Percentiles rank a stretch among this genome's conserved stretches.
phyloP scores from a whole-genome alignment of 2,797 vertebrate species.

The Tolypeutes matacus region DNA sequence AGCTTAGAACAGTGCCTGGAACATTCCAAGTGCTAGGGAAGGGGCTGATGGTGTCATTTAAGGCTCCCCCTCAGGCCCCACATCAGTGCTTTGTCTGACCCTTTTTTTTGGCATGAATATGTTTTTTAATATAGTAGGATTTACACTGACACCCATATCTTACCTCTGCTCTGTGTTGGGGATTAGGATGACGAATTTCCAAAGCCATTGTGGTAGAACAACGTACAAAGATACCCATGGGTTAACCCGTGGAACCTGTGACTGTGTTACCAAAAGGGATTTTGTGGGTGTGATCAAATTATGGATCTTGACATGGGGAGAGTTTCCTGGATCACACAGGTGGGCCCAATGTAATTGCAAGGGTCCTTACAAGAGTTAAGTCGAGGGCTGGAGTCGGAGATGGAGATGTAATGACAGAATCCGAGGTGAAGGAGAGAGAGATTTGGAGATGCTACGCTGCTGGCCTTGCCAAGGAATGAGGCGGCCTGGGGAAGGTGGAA shows the following conservation, averaged over 20 bases:
- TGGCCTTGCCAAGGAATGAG: not conserved
- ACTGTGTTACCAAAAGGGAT: not conserved
- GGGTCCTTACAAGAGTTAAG: not conserved
- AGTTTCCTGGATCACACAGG: not conserved
- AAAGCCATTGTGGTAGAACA: not conserved
- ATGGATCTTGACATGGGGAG: not conserved
- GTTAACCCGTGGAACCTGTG: not conserved
- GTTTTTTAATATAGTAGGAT: not conserved
- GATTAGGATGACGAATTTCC: not conserved
- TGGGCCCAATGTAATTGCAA: not conserved
- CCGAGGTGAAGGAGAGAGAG: not conserved
- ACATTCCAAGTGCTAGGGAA: fast-evolving
- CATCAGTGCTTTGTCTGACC: not conserved
- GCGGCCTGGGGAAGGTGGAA: not conserved
- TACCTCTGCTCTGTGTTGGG: not conserved
- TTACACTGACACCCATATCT: not conserved
- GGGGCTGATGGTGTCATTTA: not conserved
- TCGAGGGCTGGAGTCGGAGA: not conserved
- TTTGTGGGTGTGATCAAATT: not conserved
- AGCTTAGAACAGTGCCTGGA: not conserved
- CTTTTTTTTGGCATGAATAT: not conserved
- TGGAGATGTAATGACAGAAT: not conserved
- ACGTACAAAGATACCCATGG: not conserved
- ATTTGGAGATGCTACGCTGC: not conserved
- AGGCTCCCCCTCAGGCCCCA: fast-evolving